Conservation (phyloP, 2,888 invertebrate species). For the Fragum sueziense region DNA sequence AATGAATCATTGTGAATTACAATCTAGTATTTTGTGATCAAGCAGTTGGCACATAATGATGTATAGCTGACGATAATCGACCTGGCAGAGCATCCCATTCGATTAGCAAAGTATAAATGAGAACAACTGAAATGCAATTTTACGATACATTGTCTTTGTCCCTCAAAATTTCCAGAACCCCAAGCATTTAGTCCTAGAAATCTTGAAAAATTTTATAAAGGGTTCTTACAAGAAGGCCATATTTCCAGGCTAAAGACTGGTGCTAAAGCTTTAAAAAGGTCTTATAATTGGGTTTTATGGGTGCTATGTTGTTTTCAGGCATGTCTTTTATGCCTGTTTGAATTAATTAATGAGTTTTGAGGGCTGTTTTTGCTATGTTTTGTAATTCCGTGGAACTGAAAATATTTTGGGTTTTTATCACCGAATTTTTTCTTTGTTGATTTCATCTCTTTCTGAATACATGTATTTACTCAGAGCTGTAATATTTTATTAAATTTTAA, state of each 20-base stretch:
- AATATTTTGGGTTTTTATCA: neutral
- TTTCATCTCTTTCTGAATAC: neutral
- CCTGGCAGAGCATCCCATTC: no score
- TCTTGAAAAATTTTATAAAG: no score
- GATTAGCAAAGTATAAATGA: no score
- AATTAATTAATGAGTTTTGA: neutral
- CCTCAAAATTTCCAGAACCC: no score
- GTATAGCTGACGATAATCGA: no score
- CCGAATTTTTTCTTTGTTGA: neutral
- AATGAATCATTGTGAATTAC: no score
- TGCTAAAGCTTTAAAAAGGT: slow-evolving; percentile 5
- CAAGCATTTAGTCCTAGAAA: no score
- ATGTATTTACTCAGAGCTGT: neutral
- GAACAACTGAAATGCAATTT: no score
- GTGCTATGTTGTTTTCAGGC: slow-evolving; percentile 18
- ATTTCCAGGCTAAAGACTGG: neutral
- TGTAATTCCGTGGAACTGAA: slow-evolving; percentile 3
- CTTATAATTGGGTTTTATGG: slow-evolving; percentile 18
- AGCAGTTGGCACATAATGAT: no score
- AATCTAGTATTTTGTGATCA: no score
- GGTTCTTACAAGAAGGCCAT: neutral
- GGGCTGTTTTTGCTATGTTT: slow-evolving; percentile 2
- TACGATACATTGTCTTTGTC: no score
- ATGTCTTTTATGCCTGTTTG: slow-evolving; percentile 21
- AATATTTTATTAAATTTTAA: no score